Conservation (phyloP, 1,140 invertebrate genomes). For the Habropoda laboriosa region DNA sequence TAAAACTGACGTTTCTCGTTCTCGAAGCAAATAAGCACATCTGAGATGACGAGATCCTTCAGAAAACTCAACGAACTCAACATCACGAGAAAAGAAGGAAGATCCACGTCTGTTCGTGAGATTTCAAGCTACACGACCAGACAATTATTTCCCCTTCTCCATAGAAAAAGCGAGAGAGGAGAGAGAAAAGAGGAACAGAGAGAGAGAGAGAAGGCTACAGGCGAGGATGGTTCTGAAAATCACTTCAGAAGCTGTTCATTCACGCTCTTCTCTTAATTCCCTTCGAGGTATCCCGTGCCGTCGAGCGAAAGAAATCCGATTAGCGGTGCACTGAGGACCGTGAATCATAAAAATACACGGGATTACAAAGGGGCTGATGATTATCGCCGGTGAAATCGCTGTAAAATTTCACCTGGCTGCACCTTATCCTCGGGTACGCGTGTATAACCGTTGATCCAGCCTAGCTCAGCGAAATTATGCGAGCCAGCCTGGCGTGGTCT, state of each 20-base stretch:
- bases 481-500: slow-evolving; percentile 6
- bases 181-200: no score
- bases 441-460: slow-evolving; percentile 52
- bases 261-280: slow-evolving; percentile 14
- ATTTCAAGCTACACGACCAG: background rate
- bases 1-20: no score
- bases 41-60: no score
- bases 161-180: no score
- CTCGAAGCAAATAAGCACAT: no score
- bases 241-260: slow-evolving; percentile 19
- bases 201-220: slow-evolving; percentile 1
- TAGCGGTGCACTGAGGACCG: slow-evolving; percentile 24
- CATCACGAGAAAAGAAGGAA: background rate
- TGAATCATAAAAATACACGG: slow-evolving; percentile 45
- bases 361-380: slow-evolving; percentile 39
- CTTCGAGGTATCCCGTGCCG: slow-evolving; percentile 23
- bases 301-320: slow-evolving; percentile 39
- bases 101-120: background rate
- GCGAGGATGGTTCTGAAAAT: background rate
- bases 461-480: slow-evolving; percentile 52
- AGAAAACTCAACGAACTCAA: no score
- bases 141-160: slow-evolving; percentile 3
- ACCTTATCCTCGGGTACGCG: slow-evolving; percentile 52
- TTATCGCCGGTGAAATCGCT: background rate
- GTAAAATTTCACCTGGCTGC: slow-evolving; percentile 51